Conservation (phyloP, 2,797 vertebrate genomes). For the Loris lydekkerianus region DNA sequence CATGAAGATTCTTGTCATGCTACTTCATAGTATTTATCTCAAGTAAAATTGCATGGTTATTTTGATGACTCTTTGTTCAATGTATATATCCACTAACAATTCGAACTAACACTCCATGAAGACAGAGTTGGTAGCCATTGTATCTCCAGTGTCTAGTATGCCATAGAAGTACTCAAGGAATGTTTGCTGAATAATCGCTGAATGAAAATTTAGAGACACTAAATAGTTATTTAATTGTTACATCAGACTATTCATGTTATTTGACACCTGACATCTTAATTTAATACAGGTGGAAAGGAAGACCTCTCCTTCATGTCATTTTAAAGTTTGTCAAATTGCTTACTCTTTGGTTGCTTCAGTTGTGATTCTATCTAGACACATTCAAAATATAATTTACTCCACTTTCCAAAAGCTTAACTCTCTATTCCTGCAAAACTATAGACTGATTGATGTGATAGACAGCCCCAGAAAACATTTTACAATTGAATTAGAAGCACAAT, state of each 20-base stretch:
- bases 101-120: not conserved
- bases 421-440: not conserved
- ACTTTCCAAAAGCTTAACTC: not conserved
- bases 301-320: not conserved
- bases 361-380: not conserved
- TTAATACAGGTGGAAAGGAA: not conserved
- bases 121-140: not conserved
- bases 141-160: not conserved
- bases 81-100: not conserved
- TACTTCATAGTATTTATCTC: not conserved
- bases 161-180: not conserved
- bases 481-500: not conserved
- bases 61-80: slow-evolving; percentile 20
- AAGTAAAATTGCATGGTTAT: not conserved
- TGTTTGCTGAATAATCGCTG: slow-evolving; percentile 4
- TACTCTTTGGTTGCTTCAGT: not conserved
- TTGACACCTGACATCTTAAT: slow-evolving; percentile 8
- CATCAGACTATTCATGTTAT: not conserved
- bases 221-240: not conserved
- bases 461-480: not conserved
- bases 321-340: not conserved
- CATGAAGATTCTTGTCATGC: not conserved
- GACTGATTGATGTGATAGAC: not conserved
- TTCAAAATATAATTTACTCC: not conserved
- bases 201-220: slow-evolving; percentile 12